Evolutionary conservation across 2,888 invertebrate genomes (phyloP).

Genomic region (Nomada fucata): DNA sequence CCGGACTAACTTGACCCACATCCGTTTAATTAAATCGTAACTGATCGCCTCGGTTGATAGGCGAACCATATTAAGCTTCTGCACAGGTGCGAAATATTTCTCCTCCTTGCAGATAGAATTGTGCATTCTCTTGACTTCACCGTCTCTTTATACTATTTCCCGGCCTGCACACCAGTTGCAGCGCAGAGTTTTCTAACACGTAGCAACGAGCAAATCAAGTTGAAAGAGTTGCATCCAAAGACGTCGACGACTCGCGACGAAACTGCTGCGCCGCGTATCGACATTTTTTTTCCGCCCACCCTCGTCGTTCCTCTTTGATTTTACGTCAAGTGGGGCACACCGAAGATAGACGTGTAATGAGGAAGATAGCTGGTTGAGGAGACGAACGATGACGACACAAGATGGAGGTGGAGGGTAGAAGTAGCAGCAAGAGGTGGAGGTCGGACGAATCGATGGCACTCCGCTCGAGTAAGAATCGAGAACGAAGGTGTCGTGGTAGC

Average conservation of each 20-base stretch:
- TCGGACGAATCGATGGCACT: conserved; percentile 67
- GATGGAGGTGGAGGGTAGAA: conserved; percentile 30
- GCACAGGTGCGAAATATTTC: conserved; percentile 5
- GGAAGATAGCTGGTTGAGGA: conserved; percentile 65
- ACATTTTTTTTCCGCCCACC: conserved; percentile 1
- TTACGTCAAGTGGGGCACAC: conserved; percentile 30
- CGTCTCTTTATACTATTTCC: not conserved
- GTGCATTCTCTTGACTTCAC: not conserved
- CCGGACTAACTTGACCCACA: conserved; percentile 48
- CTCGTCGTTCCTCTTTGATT: conserved; percentile 46
- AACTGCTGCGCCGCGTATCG: not conserved
- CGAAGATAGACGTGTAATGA: conserved; percentile 64
- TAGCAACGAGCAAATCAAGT: no score
- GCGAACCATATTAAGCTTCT: not conserved
- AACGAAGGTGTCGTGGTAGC: conserved; percentile 54
- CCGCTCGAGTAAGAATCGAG: conserved; percentile 59
- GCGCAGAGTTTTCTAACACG: no score
- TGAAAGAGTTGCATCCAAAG: not conserved
- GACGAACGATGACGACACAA: conserved; percentile 34
- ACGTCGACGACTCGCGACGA: not conserved
- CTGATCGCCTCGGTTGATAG: conserved; percentile 11
- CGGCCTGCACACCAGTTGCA: no score
- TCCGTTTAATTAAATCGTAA: conserved; percentile 44
- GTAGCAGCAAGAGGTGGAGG: conserved; percentile 42
- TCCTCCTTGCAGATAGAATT: not conserved